Conservation (phyloP, 2,113 vertebrate genomes). For the Macrotis lagotis region DNA sequence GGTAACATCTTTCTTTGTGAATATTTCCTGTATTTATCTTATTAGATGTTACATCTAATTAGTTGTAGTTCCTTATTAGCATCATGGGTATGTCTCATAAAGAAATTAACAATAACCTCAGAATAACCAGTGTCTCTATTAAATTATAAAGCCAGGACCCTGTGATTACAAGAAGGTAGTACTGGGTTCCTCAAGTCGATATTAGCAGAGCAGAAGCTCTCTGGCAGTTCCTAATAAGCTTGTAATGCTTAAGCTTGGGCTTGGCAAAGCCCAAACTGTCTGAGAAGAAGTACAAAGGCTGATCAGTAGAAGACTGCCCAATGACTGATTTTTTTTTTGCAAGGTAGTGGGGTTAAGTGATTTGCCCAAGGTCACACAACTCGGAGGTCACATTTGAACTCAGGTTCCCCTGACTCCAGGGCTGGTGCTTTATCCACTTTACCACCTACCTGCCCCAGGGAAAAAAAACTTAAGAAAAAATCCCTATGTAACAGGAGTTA, state of each 20-base stretch:
- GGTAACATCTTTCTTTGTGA: not conserved
- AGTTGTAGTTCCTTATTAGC: not conserved
- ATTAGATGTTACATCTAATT: not conserved
- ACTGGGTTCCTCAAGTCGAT: not conserved
- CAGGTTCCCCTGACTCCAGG: too few relatives aligned
- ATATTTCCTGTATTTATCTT: not conserved
- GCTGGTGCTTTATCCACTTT: too few relatives aligned
- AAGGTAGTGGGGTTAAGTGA: too few relatives aligned
- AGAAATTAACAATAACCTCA: not conserved
- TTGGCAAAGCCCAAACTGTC: not conserved
- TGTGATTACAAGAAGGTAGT: not conserved
- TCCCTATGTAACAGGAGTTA: not conserved
- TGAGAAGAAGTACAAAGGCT: not conserved
- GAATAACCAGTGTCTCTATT: not conserved
- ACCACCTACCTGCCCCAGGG: too few relatives aligned
- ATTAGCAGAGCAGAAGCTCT: not conserved
- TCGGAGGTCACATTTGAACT: too few relatives aligned
- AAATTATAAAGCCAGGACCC: not conserved
- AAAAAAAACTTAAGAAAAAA: slow-evolving; percentile 14
- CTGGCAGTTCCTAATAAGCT: not conserved
- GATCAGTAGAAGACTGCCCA: not conserved
- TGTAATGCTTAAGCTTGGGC: not conserved
- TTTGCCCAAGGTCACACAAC: too few relatives aligned
- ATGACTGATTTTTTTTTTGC: not conserved
- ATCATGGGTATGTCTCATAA: not conserved